Percentiles rank a stretch among this genome's conserved stretches.
Evolutionary conservation across 2,113 vertebrate genomes (phyloP).

Genomic region (Athene noctua): DNA sequence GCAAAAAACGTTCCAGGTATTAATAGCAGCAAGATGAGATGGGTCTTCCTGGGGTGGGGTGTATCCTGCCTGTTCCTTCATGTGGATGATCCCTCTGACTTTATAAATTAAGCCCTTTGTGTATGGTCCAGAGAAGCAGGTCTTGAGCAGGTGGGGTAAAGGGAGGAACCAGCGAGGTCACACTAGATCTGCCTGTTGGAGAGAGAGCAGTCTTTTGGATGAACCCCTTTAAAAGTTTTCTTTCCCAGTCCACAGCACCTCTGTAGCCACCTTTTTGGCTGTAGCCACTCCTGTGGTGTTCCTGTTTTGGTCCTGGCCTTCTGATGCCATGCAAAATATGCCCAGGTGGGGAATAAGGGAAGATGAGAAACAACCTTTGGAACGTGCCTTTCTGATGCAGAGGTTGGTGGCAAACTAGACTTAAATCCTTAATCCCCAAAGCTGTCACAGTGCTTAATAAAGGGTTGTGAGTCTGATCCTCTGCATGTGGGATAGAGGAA

Average conservation of each 20-base stretch:
- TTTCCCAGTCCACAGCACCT: not conserved
- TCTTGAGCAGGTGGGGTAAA: not conserved
- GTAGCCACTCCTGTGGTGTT: not conserved
- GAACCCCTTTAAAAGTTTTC: not conserved
- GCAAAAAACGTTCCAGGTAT: constrained; percentile 2
- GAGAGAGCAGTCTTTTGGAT: not conserved
- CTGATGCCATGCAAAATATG: not conserved
- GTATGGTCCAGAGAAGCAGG: not conserved
- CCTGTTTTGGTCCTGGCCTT: not conserved
- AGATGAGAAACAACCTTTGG: not conserved
- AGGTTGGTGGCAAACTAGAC: not conserved
- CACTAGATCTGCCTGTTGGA: not conserved
- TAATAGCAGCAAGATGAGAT: constrained; percentile 5
- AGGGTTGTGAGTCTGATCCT: not conserved
- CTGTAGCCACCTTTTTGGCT: not conserved
- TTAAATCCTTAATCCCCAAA: not conserved
- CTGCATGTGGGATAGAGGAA: not conserved
- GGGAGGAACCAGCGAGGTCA: not conserved
- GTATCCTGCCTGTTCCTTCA: not conserved
- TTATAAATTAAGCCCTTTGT: not conserved
- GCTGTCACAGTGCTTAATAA: not conserved
- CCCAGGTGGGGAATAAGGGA: fast-evolving
- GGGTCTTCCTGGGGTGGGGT: not conserved
- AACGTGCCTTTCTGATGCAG: not conserved
- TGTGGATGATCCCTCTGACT: not conserved